Evolutionary conservation across 2,797 vertebrate species (phyloP), one percentile per base, ranked within the genome.

Genomic region (Naso thynnoides): DNA sequence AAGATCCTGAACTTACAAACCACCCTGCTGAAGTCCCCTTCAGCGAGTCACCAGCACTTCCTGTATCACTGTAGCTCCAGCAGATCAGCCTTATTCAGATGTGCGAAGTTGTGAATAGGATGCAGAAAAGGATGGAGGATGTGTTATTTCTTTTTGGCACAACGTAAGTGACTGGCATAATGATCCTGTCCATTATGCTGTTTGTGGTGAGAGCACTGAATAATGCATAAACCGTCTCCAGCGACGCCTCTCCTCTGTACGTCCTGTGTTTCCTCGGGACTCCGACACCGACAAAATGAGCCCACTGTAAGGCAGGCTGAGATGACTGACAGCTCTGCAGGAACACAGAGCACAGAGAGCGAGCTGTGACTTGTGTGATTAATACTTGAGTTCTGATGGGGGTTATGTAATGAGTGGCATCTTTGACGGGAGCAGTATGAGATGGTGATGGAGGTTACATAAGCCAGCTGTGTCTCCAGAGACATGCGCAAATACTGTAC

Each of bases 361-460:
- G 29, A 77, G 71, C 60, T 74, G 70, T 44, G 65, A 82, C 83
- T 82, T 78, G 62, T 82, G 74, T 78, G 84, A 91, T 89, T 78
- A 91, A 80, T 84, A 57, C 61, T 70, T 78, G 76, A 64, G 29
- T 76, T 77, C 70, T 76, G 70, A 65, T 5, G 21, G 49, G n/a
- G 52, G 73, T 90, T 86, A 79, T 81, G 80, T 74, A 88, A 88
- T 81, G 79, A 85, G 71, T 76, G 82, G 84, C 83, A 82, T 87
- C 74, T 83, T 60, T 76, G 81, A 75, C 75, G 71, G 50, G 55
- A 68, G 76, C 82, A 78, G 62, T 73, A 70, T 81, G 86, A 76
- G 82, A 83, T 68, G 73, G 83, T 67, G 74, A 73, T 59, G 59
- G 68, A 63, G 62, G 79, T 91, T 87, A 66, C 72, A 58, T 88